Evolutionary conservation across 1,140 invertebrate genomes (phyloP), one percentile per base, ranked within the genome.

Genomic region (Acyrthosiphon pisum): DNA sequence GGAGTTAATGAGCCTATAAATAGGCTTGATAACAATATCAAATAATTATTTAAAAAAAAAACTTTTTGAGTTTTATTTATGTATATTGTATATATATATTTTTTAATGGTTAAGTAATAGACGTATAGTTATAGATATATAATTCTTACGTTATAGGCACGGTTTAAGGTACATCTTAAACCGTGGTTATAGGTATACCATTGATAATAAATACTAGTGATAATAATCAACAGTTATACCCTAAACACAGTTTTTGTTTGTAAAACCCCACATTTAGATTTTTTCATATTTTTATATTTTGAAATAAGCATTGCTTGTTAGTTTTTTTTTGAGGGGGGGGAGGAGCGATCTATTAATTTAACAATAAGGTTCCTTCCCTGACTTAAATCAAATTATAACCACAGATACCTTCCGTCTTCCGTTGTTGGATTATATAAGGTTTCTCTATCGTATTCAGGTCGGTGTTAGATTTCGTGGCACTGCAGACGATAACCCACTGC

Each of bases 351-450:
- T 68, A 30, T 46, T 68, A 68, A 68, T 68, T 30, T 90, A 68
- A 90, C 26, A n/a, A 90, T 89, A 37, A 56, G 14, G 86, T 41
- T 53, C 87, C 35, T 50, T 56, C 8, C 26, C 4, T 35, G n/a
- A 8, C 23, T 89, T 53, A n/a, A n/a, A 90, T 1, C 26, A n/a
- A 90, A 60, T 41, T 11, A 14, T 90, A 22, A 90, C 89, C 53
- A 22, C 53, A 68, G 56, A 90, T 26, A 46, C 89, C 41, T n/a
- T 90, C 89, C 53, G 26, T 90, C 41, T n/a, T 90, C 89, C 53
- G 26, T 90, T 9, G 11, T 44, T 20, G 26, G 11, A 90, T 89
- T 41, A 6, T 90, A 37, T 90, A 90, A 44, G 89, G 89, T 90
- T 90, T 90, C 56, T 37, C 3, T 90, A 90, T 90, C 56, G 37